These are phyloP conservation scores for Electrona antarctica DNA, from an alignment of 2,113 vertebrate genomes.

Conservation along the genomic window DNA sequence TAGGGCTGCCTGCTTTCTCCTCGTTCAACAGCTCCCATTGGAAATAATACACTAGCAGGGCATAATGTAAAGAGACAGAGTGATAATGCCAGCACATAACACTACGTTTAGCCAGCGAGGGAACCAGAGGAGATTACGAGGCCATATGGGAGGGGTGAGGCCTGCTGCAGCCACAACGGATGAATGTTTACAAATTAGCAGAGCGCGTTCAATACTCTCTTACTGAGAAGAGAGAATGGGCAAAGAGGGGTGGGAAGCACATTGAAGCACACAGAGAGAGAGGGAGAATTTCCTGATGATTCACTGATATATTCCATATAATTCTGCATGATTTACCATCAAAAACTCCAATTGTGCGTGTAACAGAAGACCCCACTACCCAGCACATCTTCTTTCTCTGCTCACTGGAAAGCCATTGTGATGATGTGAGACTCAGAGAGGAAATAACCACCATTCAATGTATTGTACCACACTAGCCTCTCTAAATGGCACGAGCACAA, in stretches of 20 bases:
- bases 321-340: constrained; percentile 63
- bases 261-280: background rate
- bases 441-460: constrained; percentile 56
- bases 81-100: constrained; percentile 66
- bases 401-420: constrained; percentile 51
- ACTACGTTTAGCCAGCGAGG: constrained; percentile 57
- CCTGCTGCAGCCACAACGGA: constrained; percentile 54
- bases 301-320: constrained; percentile 46
- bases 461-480: constrained; percentile 52
- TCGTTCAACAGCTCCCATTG: constrained; percentile 35
- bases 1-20: constrained; percentile 34
- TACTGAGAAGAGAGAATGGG: background rate
- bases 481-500: constrained; percentile 15
- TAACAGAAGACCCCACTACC: constrained; percentile 51
- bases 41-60: constrained; percentile 47
- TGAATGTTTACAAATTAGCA: constrained; percentile 32
- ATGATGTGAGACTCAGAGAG: constrained; percentile 37
- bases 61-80: constrained; percentile 61
- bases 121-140: constrained; percentile 67
- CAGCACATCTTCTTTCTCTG: constrained; percentile 47
- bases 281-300: constrained; percentile 20
- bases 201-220: constrained; percentile 28
- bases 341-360: constrained; percentile 70
- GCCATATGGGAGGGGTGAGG: constrained; percentile 55
- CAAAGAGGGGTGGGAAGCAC: constrained; percentile 1